Evolutionary conservation across 2,888 invertebrate species (phyloP), one percentile per base, ranked within the genome.

Genomic region (Hemicrepidius hirtus): DNA sequence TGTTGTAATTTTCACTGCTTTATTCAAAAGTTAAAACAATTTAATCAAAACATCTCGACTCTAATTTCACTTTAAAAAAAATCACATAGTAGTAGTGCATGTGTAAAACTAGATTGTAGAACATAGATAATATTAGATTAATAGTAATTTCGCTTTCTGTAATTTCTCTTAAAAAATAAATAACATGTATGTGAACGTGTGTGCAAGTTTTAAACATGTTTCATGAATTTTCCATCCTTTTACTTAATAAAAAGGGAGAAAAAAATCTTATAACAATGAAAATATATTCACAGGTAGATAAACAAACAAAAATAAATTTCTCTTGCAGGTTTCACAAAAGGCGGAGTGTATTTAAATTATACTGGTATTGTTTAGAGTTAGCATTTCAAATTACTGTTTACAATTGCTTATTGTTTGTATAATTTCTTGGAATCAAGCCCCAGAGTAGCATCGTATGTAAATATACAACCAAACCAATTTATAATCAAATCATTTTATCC

Each of bases 361-460:
- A 59, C 28, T 16, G 18, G 18, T 21, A 59, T 59, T 59, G 59
- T 40, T 10, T 59, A 18, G 0, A 59, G 59, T 20, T 59, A 20
- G 21, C 59, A 59, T 40, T 59, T 40, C 16, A 59, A 21, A 59
- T 35, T 59, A 59, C 20, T 59, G 7, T 59, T 59, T 59, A 59
- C 18, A 40, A 40, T 59, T 37, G 59, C 35, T 37, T 18, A 59
- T 59, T 35, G 59, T 40, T 40, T 21, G 24, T 28, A 28, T 7
- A 13, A 37, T 59, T 16, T 35, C 59, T 35, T 59, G 37, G 35
- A 59, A 20, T 50, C 28, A 28, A 32, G 28, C 13, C n/a, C n/a
- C n/a, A 28, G 53, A 13, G 13, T 13, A 13, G 1, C 20, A 28
- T 53, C 13, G 44, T 32, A 53, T 21, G 16, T 16, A 12, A 0